These are phyloP conservation scores for Taphrorychus bicolor DNA, from an alignment of 2,888 invertebrate species.

Conservation along the genomic window DNA sequence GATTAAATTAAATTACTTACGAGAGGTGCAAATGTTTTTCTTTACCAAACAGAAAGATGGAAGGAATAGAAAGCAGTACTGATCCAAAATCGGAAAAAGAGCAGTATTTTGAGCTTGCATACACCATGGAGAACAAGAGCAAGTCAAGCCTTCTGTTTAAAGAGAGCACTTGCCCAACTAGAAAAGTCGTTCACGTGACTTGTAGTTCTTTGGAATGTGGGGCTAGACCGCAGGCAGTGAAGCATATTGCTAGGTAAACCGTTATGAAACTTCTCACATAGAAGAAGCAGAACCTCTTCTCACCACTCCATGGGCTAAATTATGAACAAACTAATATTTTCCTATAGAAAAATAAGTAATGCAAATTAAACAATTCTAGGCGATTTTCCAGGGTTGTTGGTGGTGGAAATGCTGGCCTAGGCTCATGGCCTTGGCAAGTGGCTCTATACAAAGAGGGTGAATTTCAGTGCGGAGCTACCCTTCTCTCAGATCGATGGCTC, in stretches of 20 bases:
- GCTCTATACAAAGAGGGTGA: slow-evolving; percentile 84
- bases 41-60: slow-evolving; percentile 46
- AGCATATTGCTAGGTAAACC: slow-evolving; percentile 74
- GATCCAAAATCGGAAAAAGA: slow-evolving; percentile 24
- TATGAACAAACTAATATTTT: too few relatives aligned
- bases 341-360: neutral
- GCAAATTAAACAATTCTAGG: slow-evolving; percentile 39
- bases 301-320: too few relatives aligned
- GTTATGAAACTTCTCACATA: neutral
- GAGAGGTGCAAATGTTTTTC: too few relatives aligned
- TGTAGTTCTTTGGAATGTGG: slow-evolving; percentile 77
- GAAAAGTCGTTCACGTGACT: slow-evolving; percentile 71
- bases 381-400: slow-evolving; percentile 76
- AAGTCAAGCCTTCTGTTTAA: slow-evolving; percentile 73
- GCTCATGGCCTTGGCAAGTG: slow-evolving; percentile 89
- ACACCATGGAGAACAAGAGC: slow-evolving; percentile 63
- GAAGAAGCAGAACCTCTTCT: too few relatives aligned
- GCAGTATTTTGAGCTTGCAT: slow-evolving; percentile 68
- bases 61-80: slow-evolving; percentile 44
- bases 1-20: neutral
- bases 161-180: slow-evolving; percentile 67
- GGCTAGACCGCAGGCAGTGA: slow-evolving; percentile 69
- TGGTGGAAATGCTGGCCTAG: slow-evolving; percentile 76
- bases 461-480: slow-evolving; percentile 83
- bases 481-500: slow-evolving; percentile 75